These are phyloP conservation scores for Falco punctatus DNA, from an alignment of 2,113 vertebrate species.

Conservation along the genomic window DNA sequence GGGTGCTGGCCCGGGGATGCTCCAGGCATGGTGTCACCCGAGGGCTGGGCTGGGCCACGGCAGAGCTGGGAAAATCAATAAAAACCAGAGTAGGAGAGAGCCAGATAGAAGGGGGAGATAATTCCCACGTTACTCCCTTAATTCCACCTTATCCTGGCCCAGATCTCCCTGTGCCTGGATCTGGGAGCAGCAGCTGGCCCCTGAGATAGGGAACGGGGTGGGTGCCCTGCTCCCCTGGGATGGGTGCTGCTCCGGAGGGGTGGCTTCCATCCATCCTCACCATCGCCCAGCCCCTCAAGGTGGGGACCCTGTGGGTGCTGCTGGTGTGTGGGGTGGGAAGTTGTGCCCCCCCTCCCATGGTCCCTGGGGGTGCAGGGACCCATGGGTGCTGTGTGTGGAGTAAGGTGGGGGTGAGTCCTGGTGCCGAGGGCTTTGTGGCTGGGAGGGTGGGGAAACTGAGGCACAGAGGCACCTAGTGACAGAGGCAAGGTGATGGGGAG, in stretches of 20 bases:
- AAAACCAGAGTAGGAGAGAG: background rate
- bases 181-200: background rate
- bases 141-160: background rate
- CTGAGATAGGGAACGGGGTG: too few relatives aligned
- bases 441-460: background rate
- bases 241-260: background rate
- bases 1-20: background rate
- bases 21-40: background rate
- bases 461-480: background rate
- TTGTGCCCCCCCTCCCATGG: background rate
- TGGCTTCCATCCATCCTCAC: background rate
- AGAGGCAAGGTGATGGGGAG: background rate
- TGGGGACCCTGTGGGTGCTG: background rate
- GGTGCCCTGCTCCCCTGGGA: background rate
- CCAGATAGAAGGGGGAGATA: background rate
- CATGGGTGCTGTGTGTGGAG: background rate
- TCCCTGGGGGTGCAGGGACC: background rate
- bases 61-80: background rate
- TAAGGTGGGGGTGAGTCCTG: too few relatives aligned
- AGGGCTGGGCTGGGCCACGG: background rate
- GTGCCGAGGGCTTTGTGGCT: fast-evolving
- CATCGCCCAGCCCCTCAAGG: background rate
- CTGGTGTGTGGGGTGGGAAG: background rate
- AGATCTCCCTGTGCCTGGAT: background rate
- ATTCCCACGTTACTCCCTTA: background rate